These are phyloP conservation scores for Spea bombifrons DNA, from an alignment of 2,113 vertebrate genomes.

Conservation along the genomic window DNA sequence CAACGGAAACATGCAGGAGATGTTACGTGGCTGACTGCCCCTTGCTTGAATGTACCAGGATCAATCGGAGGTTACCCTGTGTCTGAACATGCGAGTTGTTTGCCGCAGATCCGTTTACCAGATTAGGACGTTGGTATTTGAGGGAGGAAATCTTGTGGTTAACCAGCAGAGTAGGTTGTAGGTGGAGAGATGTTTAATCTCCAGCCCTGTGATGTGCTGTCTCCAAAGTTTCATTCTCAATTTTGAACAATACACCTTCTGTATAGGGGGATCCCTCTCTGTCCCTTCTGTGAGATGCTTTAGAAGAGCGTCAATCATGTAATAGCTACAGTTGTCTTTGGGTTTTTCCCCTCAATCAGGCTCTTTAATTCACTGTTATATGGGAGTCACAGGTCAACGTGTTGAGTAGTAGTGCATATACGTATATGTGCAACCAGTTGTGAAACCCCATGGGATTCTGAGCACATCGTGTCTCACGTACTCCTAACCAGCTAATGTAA, in stretches of 20 bases:
- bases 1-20: slow-evolving; percentile 23
- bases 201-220: slow-evolving; percentile 26
- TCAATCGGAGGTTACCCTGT: slow-evolving; percentile 1
- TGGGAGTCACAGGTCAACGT: too few species aligned
- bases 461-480: too few species aligned
- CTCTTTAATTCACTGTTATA: too few species aligned
- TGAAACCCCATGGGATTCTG: too few species aligned
- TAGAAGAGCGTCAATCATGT: too few species aligned
- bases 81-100: slow-evolving; percentile 22
- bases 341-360: too few species aligned
- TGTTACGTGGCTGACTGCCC: slow-evolving; percentile 3
- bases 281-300: not conserved
- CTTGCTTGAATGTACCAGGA: not conserved
- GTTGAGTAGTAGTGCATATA: too few species aligned
- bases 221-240: slow-evolving; percentile 38
- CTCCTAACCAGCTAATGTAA: too few species aligned
- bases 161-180: slow-evolving; percentile 12
- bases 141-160: slow-evolving; percentile 37
- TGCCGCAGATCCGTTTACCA: slow-evolving; percentile 10
- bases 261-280: slow-evolving; percentile 15
- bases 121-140: slow-evolving; percentile 22
- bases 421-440: too few species aligned
- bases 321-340: too few species aligned
- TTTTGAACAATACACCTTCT: slow-evolving; percentile 32
- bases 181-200: slow-evolving; percentile 19